A percentile compares a stretch with the other conserved stretches of the same genome.
phyloP scores from a whole-genome alignment of 1,140 invertebrate genomes.

The Euwallacea fornicatus region DNA sequence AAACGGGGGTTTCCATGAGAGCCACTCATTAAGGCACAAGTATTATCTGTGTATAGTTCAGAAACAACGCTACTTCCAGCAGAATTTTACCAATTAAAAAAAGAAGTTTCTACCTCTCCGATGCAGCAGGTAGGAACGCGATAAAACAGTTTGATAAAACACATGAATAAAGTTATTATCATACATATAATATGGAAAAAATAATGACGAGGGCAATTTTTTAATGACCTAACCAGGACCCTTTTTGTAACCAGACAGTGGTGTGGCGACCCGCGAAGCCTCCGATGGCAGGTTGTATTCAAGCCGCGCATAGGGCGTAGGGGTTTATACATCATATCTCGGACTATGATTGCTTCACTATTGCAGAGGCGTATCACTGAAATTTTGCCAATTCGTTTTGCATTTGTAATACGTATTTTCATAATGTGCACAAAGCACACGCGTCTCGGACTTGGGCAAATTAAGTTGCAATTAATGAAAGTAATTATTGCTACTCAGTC shows the following conservation, averaged over 20 bases:
- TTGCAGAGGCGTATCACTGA: background rate
- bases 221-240: constrained; percentile 24
- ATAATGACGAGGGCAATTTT: constrained; percentile 28
- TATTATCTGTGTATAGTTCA: no score
- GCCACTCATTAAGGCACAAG: no score
- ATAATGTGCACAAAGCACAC: no score
- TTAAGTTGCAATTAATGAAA: no score
- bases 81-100: no score
- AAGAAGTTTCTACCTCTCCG: no score
- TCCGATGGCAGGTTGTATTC: constrained; percentile 20
- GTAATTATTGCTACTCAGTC: no score
- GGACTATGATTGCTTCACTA: background rate
- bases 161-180: constrained; percentile 19
- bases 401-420: no score
- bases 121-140: background rate
- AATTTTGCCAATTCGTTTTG: no score
- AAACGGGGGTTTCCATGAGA: no score
- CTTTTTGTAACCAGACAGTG: constrained; percentile 18
- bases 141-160: constrained; percentile 2
- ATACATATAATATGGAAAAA: constrained; percentile 10
- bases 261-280: constrained; percentile 16
- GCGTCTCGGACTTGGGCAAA: no score
- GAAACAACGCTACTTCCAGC: no score
- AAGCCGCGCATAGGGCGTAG: constrained; percentile 13
- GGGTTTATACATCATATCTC: constrained; percentile 19